Evolutionary conservation across 2,888 invertebrate species (phyloP).

Genomic region (Synergus umbraculus): DNA sequence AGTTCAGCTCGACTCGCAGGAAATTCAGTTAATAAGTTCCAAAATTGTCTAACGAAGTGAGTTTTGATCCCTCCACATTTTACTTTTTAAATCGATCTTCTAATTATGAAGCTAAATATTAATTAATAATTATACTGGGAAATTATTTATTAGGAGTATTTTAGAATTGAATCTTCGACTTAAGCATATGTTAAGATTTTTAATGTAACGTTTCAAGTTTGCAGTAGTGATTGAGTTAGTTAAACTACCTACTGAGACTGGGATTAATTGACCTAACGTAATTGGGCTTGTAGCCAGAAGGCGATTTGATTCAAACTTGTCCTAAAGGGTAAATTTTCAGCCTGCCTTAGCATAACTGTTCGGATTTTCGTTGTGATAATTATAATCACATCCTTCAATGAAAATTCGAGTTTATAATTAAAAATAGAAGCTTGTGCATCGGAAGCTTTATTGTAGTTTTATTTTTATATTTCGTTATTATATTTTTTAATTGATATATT

Average conservation of each 20-base stretch:
- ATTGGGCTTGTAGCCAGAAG: slow-evolving; percentile 31
- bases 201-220: slow-evolving; percentile 16
- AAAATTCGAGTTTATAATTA: not conserved
- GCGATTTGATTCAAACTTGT: slow-evolving; percentile 23
- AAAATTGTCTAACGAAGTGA: not conserved
- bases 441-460: no score
- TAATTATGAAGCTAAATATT: not conserved
- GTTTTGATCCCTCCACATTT: not conserved
- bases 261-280: slow-evolving; percentile 36
- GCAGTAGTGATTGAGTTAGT: not conserved
- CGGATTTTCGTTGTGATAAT: not conserved
- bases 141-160: not conserved
- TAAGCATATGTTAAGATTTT: not conserved
- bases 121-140: not conserved
- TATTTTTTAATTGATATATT: no score
- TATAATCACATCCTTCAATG: not conserved
- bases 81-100: not conserved
- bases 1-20: not conserved
- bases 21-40: slow-evolving; percentile 1
- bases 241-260: slow-evolving; percentile 11
- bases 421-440: no score
- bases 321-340: slow-evolving; percentile 27
- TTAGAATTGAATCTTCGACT: not conserved
- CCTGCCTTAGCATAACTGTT: not conserved
- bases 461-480: no score